A percentile compares a stretch with the other conserved stretches of the same genome.
These are phyloP conservation scores for Euura lappo DNA, from an alignment of 1,140 invertebrate genomes.

Conservation along the genomic window DNA sequence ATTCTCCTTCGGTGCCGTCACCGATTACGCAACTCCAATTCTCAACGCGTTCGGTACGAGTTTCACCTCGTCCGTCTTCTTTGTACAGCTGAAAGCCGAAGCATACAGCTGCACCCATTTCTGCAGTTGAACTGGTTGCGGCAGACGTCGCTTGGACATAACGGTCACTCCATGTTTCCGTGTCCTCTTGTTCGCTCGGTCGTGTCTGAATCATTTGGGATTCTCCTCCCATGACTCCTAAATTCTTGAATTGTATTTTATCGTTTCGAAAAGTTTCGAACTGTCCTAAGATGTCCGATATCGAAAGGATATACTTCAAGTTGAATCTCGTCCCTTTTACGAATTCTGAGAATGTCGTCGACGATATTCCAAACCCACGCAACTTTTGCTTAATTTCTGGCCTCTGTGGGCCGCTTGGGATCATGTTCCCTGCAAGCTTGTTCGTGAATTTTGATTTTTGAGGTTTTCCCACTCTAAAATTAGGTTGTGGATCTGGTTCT, in stretches of 20 bases:
- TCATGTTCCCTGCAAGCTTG: conserved; percentile 27
- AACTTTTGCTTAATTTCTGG: conserved; percentile 30
- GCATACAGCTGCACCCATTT: conserved; percentile 24
- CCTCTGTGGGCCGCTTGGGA: conserved; percentile 25
- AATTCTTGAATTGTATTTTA: conserved; percentile 29
- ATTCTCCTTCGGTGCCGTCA: conserved; percentile 12
- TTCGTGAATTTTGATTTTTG: conserved; percentile 12
- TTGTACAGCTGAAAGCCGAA: conserved; percentile 33
- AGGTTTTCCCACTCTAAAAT: conserved; percentile 29
- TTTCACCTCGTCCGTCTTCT: conserved; percentile 21
- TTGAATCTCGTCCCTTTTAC: conserved; percentile 31
- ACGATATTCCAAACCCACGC: conserved; percentile 27
- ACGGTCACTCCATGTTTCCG: conserved; percentile 17
- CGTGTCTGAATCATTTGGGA: conserved; percentile 26
- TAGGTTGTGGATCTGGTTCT: no score
- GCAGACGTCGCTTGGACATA: conserved; percentile 23
- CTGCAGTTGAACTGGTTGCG: conserved; percentile 23
- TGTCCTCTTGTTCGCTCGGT: conserved; percentile 24
- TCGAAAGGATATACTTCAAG: conserved; percentile 24
- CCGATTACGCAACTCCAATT: conserved; percentile 28
- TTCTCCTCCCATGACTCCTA: conserved; percentile 24
- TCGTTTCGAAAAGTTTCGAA: conserved; percentile 27
- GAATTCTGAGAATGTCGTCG: conserved; percentile 26
- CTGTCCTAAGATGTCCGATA: conserved; percentile 30
- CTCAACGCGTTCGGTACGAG: neutral